These are phyloP conservation scores for Takifugu rubripes DNA, from an alignment of 2,797 vertebrate species.

Conservation along the genomic window DNA sequence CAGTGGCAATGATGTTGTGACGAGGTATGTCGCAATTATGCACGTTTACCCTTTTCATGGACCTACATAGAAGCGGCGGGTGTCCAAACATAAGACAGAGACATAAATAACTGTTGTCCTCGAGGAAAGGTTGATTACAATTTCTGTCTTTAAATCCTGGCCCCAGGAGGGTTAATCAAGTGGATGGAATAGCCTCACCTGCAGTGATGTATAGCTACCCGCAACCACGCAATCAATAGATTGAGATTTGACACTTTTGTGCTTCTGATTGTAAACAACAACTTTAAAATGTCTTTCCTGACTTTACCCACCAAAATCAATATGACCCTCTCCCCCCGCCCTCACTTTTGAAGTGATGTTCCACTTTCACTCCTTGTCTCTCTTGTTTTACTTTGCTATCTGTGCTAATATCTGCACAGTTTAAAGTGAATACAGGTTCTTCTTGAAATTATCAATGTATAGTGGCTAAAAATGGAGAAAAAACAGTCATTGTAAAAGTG, in stretches of 20 bases:
- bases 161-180: slow-evolving; percentile 50
- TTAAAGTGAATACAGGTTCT: neutral
- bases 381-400: too few relatives aligned
- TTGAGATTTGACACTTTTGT: slow-evolving; percentile 45
- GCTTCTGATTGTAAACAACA: slow-evolving; percentile 54
- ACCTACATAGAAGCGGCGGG: too few relatives aligned
- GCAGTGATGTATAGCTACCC: slow-evolving; percentile 50
- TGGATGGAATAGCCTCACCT: slow-evolving; percentile 43
- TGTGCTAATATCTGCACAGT: neutral
- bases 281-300: slow-evolving; percentile 26
- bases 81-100: too few relatives aligned
- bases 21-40: too few relatives aligned
- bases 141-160: slow-evolving; percentile 40
- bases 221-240: slow-evolving; percentile 48
- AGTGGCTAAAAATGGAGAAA: slow-evolving; percentile 24
- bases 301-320: slow-evolving; percentile 25
- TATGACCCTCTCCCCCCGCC: slow-evolving; percentile 1
- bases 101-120: neutral
- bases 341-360: too few relatives aligned
- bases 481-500: neutral
- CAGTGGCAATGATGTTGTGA: too few relatives aligned
- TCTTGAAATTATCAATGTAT: slow-evolving; percentile 23
- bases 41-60: too few relatives aligned
- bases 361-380: too few relatives aligned
- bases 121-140: slow-evolving; percentile 44